Evolutionary conservation across 2,888 invertebrate genomes (phyloP), one percentile per base, ranked within the genome.

Genomic region (Phengaris arion): DNA sequence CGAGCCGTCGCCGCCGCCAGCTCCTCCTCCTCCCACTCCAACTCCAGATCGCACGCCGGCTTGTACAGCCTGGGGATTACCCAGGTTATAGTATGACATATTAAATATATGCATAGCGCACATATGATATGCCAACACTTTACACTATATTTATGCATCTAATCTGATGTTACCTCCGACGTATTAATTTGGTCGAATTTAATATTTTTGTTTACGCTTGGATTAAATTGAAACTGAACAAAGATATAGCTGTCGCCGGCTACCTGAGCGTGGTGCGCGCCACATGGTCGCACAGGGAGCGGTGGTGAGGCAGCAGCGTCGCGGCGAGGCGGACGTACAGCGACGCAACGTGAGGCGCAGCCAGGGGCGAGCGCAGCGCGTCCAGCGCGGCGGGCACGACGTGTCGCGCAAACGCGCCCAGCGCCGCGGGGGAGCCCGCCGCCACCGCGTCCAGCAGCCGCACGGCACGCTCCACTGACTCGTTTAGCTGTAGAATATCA

Each of bases 1-100:
- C 97, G 94, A n/a, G 90, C 86, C 3, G 96, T 94, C 0, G 96
- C 95, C 52, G 90, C 89, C 68, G 94, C 92, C 6, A 97, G 87
- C 59, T 95, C 93, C 82, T 97, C 96, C 75, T 96, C 95, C 80
- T 95, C 95, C 98, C 98, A 98, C 74, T 95, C 94, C 3, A 94
- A 89, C 79, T 96, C 96, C 59, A 98, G 86, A 85, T 96, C 96
- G 85, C 98, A 98, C 74, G 96, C 96, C 0, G 98, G 98, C 75
- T 96, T 95, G 82, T 96, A 93, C 35, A 98, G 90, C 75, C 96
- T 94, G 81, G 0, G 57, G 35, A 7, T 35, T 35, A 35, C 35
- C 35, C 35, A 4, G 35, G 35, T 4, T 35, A 35, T 35, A 22
- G 22, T 22, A 22, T 22, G 22, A 22, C 22, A 22, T 22, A 22